Evolutionary conservation across 2,113 vertebrate genomes (phyloP).

Genomic region (Eretmochelys imbricata): DNA sequence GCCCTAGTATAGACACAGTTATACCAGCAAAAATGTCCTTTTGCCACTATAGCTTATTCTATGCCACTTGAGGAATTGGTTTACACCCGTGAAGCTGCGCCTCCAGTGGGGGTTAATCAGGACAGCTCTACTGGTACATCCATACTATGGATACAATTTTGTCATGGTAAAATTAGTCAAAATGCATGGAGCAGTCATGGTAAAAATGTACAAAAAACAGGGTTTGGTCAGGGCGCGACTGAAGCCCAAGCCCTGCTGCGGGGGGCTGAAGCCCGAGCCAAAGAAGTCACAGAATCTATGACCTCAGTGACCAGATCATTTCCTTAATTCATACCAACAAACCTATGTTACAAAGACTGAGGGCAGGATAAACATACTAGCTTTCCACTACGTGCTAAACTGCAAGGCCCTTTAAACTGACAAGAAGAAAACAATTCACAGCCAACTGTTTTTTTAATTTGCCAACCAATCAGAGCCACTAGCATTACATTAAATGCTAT

Average conservation of each 20-base stretch:
- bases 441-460: accelerated
- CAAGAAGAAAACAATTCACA: neutral
- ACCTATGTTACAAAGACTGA: neutral
- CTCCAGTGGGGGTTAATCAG: neutral
- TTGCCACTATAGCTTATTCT: neutral
- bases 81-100: neutral
- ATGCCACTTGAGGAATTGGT: neutral
- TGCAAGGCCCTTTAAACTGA: neutral
- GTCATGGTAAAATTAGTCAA: neutral
- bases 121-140: neutral
- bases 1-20: neutral
- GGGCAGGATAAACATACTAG: neutral
- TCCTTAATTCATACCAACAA: neutral
- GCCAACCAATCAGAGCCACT: neutral
- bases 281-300: neutral
- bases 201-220: neutral
- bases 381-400: neutral
- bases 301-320: neutral
- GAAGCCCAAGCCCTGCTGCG: neutral
- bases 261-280: neutral
- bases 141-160: neutral
- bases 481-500: neutral
- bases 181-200: neutral
- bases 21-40: neutral
- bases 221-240: neutral